phyloP scores from a whole-genome alignment of 2,888 invertebrate species.

The Machimus rusticus region DNA sequence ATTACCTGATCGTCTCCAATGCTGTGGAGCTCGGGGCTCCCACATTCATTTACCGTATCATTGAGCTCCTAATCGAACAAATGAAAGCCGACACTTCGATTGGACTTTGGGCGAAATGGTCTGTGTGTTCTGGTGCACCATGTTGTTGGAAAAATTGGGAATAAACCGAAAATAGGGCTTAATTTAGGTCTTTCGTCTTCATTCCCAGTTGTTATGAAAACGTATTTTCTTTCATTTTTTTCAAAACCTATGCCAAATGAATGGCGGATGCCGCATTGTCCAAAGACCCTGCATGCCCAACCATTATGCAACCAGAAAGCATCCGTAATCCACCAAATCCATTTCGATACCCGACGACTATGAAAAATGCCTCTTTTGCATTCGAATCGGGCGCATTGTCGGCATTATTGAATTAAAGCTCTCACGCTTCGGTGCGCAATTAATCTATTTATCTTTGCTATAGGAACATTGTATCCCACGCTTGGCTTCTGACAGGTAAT shows the following conservation, averaged over 20 bases:
- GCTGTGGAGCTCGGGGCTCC: constrained; percentile 74
- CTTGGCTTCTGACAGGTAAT: constrained; percentile 23
- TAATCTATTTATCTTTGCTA: constrained; percentile 1
- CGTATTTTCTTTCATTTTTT: neutral
- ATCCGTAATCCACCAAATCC: neutral
- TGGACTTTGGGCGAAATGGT: constrained; percentile 51
- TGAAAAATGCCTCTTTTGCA: neutral
- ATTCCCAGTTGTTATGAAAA: neutral
- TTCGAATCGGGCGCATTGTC: neutral
- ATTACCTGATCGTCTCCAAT: constrained; percentile 77
- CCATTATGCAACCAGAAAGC: neutral
- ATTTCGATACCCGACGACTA: neutral
- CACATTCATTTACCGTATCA: constrained; percentile 82
- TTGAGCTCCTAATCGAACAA: constrained; percentile 86
- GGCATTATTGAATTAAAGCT: constrained; percentile 6
- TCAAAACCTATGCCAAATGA: neutral
- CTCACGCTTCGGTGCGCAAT: neutral
- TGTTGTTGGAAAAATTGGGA: neutral
- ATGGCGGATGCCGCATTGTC: neutral
- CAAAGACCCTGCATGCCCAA: neutral
- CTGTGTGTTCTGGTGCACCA: neutral
- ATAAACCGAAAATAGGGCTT: constrained; percentile 46
- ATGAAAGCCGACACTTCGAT: constrained; percentile 75
- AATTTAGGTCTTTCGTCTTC: constrained; percentile 38
- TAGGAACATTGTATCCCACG: neutral